Base-by-base conservation (phyloP, 1,140 invertebrate genomes). In the Drosophila ogumai region DNA sequence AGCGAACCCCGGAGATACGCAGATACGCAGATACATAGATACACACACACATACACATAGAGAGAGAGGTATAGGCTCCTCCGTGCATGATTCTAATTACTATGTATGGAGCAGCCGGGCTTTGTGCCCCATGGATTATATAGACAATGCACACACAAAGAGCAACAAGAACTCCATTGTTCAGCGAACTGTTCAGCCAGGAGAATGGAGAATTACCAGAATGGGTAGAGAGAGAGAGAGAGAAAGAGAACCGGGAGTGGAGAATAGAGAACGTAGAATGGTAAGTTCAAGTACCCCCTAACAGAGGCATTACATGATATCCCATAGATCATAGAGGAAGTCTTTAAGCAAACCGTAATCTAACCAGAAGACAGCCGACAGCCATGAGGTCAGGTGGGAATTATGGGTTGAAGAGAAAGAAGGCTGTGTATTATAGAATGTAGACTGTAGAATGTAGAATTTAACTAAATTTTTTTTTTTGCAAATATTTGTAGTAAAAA, bases 71-170 rank as follows among this genome's bases (percentile, higher is more conserved):
- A 60, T 72, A 71, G 78, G 43, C 41, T 75, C 15, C 46, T 47
- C 73, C 73, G 74, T 78, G 79, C 80, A 88, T 87, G 84, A 88
- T 87, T 88, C 84, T 87, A 90, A 87, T 87, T 87, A 87, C 87
- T 87, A 88, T 87, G 84, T 86, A 79, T 68, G 75, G 47, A 46
- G 40, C 55, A 60, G 43, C 44, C 32, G 44, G 36, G 66, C 46
- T 43, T 69, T 55, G 66, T 69, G 66, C 61, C 66, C 74, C 59
- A 63, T 47, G 63, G 75, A 56, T 68, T 61, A 63, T 72, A 68
- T 46, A 84, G 63, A 84, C 80, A 80, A 82, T 82, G 79, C 75
- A 59, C 17, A 43, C 32, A 19, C n/a, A 31, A 54, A 46, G 22
- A 50, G 28, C 40, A 69, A 69, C 41, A 63, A 73, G 69, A 59